Percentiles rank a stretch among this genome's conserved stretches.
phyloP scores from a whole-genome alignment of 2,113 vertebrate species.

The Leptodactylus fuscus region DNA sequence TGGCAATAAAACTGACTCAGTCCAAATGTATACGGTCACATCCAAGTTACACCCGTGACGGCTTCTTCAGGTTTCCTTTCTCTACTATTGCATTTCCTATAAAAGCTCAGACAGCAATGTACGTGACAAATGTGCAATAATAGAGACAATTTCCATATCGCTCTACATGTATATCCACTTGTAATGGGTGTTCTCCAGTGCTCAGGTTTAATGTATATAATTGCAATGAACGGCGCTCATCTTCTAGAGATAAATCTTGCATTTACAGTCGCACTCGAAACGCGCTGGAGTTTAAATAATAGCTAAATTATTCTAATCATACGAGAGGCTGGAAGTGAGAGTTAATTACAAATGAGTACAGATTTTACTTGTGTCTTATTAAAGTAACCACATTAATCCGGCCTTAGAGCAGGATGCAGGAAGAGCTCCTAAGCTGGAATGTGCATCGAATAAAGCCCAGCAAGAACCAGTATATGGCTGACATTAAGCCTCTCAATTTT shows the following conservation, averaged over 20 bases:
- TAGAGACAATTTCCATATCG: neutral
- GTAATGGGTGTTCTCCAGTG: neutral
- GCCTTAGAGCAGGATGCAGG: constrained; percentile 54
- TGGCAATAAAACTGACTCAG: too few relatives aligned
- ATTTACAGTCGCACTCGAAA: constrained; percentile 35
- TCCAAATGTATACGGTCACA: too few relatives aligned
- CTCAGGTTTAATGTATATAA: neutral
- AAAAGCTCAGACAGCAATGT: neutral
- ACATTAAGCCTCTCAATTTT: constrained; percentile 59
- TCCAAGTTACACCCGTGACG: too few relatives aligned
- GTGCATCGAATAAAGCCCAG: constrained; percentile 43
- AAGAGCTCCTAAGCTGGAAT: constrained; percentile 57
- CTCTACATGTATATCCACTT: neutral
- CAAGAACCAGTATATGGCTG: constrained; percentile 48
- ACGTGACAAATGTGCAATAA: neutral
- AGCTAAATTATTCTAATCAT: constrained; percentile 55
- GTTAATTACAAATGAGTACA: constrained; percentile 56
- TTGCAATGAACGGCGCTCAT: neutral
- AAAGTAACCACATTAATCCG: constrained; percentile 57
- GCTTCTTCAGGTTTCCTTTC: too few relatives aligned
- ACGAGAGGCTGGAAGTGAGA: constrained; percentile 50
- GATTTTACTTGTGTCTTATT: constrained; percentile 60
- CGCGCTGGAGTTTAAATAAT: constrained; percentile 37
- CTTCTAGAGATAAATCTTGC: constrained; percentile 9
- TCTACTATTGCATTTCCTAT: neutral